phyloP scores from a whole-genome alignment of 2,113 vertebrate genomes.

The Thinocorus orbignyianus region DNA sequence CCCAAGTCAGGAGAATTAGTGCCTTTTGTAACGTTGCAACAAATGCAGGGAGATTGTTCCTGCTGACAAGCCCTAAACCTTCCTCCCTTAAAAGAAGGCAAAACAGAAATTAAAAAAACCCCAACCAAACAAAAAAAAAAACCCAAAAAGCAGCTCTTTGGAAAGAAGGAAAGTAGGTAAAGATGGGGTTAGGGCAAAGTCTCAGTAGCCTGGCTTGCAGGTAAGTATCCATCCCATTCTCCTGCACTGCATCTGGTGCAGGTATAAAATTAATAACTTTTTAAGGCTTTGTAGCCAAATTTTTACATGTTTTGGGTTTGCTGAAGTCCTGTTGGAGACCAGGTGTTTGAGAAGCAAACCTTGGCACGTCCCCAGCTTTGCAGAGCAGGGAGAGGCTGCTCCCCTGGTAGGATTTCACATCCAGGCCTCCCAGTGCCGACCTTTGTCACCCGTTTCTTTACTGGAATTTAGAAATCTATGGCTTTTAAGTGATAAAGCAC shows the following conservation, averaged over 20 bases:
- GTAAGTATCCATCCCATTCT: not conserved
- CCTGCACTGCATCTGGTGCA: not conserved
- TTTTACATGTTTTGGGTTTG: not conserved
- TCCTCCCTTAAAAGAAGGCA: not conserved
- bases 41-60: not conserved
- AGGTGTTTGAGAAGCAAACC: not conserved
- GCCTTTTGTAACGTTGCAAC: not conserved
- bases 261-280: not conserved
- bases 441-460: constrained; percentile 28
- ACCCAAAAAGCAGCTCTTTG: not conserved
- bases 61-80: not conserved
- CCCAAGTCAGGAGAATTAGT: constrained; percentile 24
- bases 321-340: not conserved
- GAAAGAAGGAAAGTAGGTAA: not conserved
- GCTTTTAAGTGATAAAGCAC: constrained; percentile 1
- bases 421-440: not conserved
- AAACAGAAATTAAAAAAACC: not conserved
- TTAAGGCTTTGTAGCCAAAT: not conserved
- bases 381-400: not conserved
- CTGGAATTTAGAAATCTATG: constrained; percentile 20
- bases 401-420: not conserved
- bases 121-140: not conserved
- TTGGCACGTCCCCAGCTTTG: not conserved
- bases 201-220: not conserved
- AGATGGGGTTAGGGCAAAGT: not conserved